Evolutionary conservation across 64 coral and sea anemone species (phyloP), one percentile per base, ranked within the genome.

Genomic region (Porites australiensis): DNA sequence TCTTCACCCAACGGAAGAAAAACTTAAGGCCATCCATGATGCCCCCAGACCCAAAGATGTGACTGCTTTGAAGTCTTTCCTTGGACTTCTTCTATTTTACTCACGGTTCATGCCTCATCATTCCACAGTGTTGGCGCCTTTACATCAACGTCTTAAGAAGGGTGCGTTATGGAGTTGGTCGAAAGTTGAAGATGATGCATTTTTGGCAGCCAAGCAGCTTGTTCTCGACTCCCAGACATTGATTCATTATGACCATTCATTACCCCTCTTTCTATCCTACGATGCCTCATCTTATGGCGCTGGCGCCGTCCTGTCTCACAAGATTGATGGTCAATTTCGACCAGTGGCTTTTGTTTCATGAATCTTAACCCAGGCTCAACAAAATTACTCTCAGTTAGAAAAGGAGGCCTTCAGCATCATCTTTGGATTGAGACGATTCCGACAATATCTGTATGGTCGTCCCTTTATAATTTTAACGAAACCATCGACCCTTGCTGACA

Each of bases 221-320:
- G 16, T 87, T 53, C 91, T 93, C 21, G 65, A 88, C 45, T 88
- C 83, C 58, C 72, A 77, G 45, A 86, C 82, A 92, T 83, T 10
- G 90, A 16, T 92, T 44, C 90, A 92, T 86, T 86, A 86, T 69
- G 72, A 92, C 70, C 58, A 92, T 52, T 46, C 90, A 44, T 45
- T 81, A 8, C 64, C 66, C 57, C 50, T 89, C 2, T 89, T 65
- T 79, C 21, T 94, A 54, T 88, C 70, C 6, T 89, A 93, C 71
- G 83, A n/a, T n/a, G n/a, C n/a, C n/a, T n/a, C n/a, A n/a, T n/a
- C n/a, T n/a, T n/a, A n/a, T n/a, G n/a, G n/a, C 14, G 93, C 93
- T 72, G 79, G 93, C 23, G 78, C 70, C 58, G 86, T 94, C 21
- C 70, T 94, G 64, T 94, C 92, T 81, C 92, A 94, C 64, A 45